Evolutionary conservation across 2,797 vertebrate genomes (phyloP), one percentile per base, ranked within the genome.

Genomic region (Limnodromus scolopaceus): DNA sequence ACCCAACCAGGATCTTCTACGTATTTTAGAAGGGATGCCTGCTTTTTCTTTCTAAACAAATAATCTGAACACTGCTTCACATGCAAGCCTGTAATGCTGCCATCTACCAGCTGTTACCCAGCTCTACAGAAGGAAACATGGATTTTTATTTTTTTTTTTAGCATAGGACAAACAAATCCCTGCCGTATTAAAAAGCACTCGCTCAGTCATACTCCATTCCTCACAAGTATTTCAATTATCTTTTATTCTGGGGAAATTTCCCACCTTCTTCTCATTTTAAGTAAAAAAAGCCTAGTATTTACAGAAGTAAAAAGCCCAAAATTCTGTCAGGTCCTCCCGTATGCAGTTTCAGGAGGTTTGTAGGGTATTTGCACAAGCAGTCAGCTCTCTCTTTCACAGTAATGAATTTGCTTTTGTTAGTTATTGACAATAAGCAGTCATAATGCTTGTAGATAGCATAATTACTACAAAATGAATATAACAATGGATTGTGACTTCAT

Each of bases 381-480:
- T 77, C 60, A 43, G 34, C 30, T 25, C 25, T 75, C 27, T 60
- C 19, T 39, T 86, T 82, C 79, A 39, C 43, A 45, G 57, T 25
- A n/a, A 57, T 53, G 63, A 2, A 2, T 87, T 87, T 84, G 63
- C 28, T 70, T 81, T 71, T 75, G 38, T 77, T 76, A 39, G 28
- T 70, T 94, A 76, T 22, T 84, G 43, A 75, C 51, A 72, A 55
- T 17, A 45, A 84, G 64, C 43, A 80, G 46, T 41, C 89, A 12
- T 24, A 58, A 64, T 49, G 43, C 80, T 76, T 70, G 86, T 45
- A 71, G 76, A 61, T 60, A 82, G 84, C 43, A 24, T 46, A 66
- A 88, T 90, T 80, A 70, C 77, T 49, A 39, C 57, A 53, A 74
- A 80, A 81, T 81, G 53, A 57, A 75, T 91, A 45, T 75, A 89